Percentiles rank a stretch among this genome's conserved stretches.
phyloP scores from a whole-genome alignment of 2,888 invertebrate species.

The Ennomos quercinarius region DNA sequence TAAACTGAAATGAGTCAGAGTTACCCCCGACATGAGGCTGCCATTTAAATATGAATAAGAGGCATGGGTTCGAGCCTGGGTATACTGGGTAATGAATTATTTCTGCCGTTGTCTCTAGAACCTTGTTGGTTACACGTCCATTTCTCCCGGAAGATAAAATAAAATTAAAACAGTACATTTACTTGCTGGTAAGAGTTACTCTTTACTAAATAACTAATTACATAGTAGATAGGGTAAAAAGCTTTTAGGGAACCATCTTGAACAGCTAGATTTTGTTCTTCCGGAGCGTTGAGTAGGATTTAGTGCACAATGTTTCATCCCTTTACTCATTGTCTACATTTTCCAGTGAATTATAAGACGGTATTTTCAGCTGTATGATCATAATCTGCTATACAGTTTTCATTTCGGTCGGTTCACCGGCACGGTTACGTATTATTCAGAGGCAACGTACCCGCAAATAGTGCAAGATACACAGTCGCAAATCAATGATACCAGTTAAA shows the following conservation, averaged over 20 bases:
- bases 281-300: too few relatives aligned
- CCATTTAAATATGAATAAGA: constrained; percentile 57
- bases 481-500: background rate
- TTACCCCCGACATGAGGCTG: constrained; percentile 37
- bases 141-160: constrained; percentile 29
- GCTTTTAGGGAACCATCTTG: constrained; percentile 2
- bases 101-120: constrained; percentile 42
- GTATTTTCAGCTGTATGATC: too few relatives aligned
- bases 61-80: constrained; percentile 47
- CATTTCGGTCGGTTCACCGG: too few relatives aligned
- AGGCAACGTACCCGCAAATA: background rate
- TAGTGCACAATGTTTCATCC: too few relatives aligned
- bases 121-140: constrained; percentile 35
- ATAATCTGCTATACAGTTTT: too few relatives aligned
- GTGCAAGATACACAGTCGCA: background rate
- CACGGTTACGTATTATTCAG: constrained; percentile 1
- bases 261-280: background rate
- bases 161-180: constrained; percentile 12
- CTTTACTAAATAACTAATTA: constrained; percentile 1
- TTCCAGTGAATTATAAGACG: too few relatives aligned
- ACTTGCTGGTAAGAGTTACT: constrained; percentile 7
- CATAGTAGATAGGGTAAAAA: background rate
- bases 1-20: constrained; percentile 41
- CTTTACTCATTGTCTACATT: too few relatives aligned
- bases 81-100: constrained; percentile 56